These are phyloP conservation scores for Melanostoma scalare DNA, from an alignment of 2,888 invertebrate genomes.

Conservation along the genomic window DNA sequence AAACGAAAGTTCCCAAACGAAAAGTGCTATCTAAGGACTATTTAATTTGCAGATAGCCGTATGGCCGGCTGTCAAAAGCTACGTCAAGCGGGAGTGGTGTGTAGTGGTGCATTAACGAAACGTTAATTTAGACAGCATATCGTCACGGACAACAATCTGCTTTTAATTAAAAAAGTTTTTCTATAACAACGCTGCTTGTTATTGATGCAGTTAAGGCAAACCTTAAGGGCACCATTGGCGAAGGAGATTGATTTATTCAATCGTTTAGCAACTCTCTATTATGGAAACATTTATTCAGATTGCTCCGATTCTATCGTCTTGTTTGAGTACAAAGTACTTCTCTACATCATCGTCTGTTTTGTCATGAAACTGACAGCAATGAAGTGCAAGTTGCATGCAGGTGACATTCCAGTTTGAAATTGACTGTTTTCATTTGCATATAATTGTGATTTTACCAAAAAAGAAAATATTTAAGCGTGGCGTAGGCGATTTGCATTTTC, in stretches of 20 bases:
- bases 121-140: no score
- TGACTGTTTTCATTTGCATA: neutral
- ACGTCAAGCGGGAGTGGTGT: no score
- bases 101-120: no score
- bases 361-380: neutral
- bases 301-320: slow-evolving; percentile 36
- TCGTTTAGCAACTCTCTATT: slow-evolving; percentile 43
- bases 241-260: slow-evolving; percentile 41
- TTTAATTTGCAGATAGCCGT: no score
- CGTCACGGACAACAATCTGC: no score
- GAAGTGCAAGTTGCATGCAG: slow-evolving; percentile 3
- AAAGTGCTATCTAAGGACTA: no score
- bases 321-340: neutral
- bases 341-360: neutral
- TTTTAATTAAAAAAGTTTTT: no score
- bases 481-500: slow-evolving; percentile 36
- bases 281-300: slow-evolving; percentile 62
- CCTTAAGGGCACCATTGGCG: slow-evolving; percentile 13
- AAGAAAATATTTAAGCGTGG: neutral
- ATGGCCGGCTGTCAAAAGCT: no score
- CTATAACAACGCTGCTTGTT: no score
- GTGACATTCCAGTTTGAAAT: slow-evolving; percentile 34
- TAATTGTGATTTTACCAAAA: neutral
- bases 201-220: neutral
- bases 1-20: no score